Base-by-base conservation (phyloP, 23 tunicate genomes). In the Halocynthia roretzi region DNA sequence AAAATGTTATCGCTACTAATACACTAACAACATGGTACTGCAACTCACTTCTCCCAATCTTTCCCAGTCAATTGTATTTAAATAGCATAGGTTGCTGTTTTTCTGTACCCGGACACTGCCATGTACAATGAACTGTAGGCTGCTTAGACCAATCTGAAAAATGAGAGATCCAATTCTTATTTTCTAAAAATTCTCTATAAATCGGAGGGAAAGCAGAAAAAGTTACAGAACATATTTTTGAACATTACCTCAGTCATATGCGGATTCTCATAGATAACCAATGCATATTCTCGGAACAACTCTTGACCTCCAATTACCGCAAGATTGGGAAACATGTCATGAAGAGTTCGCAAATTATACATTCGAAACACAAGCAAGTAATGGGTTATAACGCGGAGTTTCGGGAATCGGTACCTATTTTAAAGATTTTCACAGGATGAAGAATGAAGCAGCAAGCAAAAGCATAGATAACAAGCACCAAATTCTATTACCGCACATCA, bases 221-320 rank as follows among this genome's bases (percentile, higher is more conserved):
- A 15, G 64, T 18, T 15, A 15, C 64, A 60, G 12, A 68, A 68
- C 4, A 75, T 71, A 31, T 31, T 31, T 31, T 31, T 31, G 4
- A 0, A 31, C 44, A 31, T 56, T 78, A 88, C 95, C 52, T 88
- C 87, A 10, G 72, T 68, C 57, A 88, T 68, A 44, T 88, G 75
- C 0, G 77, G 86, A 72, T 83, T 89, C 54, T 89, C 89, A 80
- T 44, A 84, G 8, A 89, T 49, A 8, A 84, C 87, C 68, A 89
- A 18, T 11, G 96, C 76, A 68, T 89, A 89, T 22, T 31, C 78
- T 50, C 67, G 62, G 52, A 89, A 80, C 10, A 80, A 52, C 8
- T 84, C 60, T 61, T 67, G 40, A 15, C 96, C 96, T n/a, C 96
- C 89, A 61, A 89, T 89, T 76, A 84, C 77, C 7, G 82, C 89